phyloP scores from a whole-genome alignment of 2,888 invertebrate genomes.

The Drosophila aldrichi region DNA sequence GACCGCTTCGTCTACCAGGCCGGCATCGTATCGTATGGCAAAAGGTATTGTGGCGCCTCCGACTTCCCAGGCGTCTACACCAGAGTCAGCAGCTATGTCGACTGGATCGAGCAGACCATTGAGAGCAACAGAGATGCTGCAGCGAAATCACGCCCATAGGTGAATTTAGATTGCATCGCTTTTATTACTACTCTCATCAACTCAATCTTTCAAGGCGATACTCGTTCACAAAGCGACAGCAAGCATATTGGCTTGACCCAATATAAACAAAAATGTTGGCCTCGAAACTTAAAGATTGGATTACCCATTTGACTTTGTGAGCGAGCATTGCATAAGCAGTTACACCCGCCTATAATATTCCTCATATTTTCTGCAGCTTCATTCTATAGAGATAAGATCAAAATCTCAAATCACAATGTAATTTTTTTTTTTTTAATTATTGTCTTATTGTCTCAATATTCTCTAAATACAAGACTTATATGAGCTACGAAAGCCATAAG shows the following conservation, averaged over 20 bases:
- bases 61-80: conserved; percentile 62
- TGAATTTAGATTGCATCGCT: not conserved
- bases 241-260: not conserved
- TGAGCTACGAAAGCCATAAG: not conserved
- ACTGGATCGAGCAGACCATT: conserved; percentile 61
- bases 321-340: not conserved
- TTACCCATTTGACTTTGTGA: not conserved
- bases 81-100: conserved; percentile 51
- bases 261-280: too few species aligned
- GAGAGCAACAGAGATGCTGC: conserved; percentile 22
- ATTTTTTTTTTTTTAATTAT: too few species aligned
- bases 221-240: not conserved
- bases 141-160: not conserved
- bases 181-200: too few species aligned
- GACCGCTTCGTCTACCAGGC: conserved; percentile 54
- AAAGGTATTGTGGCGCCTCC: conserved; percentile 33
- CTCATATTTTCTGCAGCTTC: not conserved
- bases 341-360: not conserved
- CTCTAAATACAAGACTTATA: not conserved
- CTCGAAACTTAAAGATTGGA: too few species aligned
- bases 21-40: conserved; percentile 62
- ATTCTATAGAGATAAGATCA: not conserved
- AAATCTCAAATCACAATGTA: too few species aligned
- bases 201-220: not conserved
- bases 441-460: not conserved